Base-by-base conservation (phyloP, 2,113 vertebrate genomes). In the Callipepla californica region DNA sequence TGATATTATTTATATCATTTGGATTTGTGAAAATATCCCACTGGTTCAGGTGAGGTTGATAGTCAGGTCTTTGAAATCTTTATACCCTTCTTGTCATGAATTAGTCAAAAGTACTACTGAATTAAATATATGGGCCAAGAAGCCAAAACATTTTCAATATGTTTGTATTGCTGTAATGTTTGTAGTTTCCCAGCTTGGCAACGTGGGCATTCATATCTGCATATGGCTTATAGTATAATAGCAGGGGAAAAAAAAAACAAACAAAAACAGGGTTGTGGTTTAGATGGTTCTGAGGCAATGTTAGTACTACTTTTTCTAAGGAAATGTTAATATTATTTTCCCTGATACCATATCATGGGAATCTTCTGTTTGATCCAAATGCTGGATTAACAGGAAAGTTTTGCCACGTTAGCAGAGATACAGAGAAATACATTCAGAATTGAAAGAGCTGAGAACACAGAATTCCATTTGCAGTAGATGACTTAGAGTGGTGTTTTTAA, bases 1-100 rank as follows among this genome's bases (percentile, higher is more conserved):
- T 50, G 17, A 36, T 50, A 50, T 0, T 69, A 34, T 25, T 59
- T 6, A 3, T 0, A 0, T 80, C 25, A 42, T 79, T 93, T n/a
- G 85, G 23, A 36, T 73, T 80, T 73, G 14, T 59, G 57, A 74
- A 83, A 75, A 3, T 48, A 18, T 84, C 82, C 38, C 7, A 11
- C 0, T 74, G 12, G 9, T 67, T 92, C 55, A 78, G 17, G 5
- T 87, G 25, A 85, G 6, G 15, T 77, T 75, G 45, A 32, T 74
- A 78, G 19, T 68, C 38, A 62, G 30, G 8, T 85, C 53, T 74
- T 57, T 55, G 38, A 91, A 91, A 40, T 90, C 8, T 74, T 69
- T 42, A 2, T 76, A 0, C 3, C 1, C 68, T 91, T 87, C 51
- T 62, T 82, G 47, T 40, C 8, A 8, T 40, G 3, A 45, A 21